Evolutionary conservation across 2,888 invertebrate species (phyloP).

Genomic region (Coecobrya sp.): DNA sequence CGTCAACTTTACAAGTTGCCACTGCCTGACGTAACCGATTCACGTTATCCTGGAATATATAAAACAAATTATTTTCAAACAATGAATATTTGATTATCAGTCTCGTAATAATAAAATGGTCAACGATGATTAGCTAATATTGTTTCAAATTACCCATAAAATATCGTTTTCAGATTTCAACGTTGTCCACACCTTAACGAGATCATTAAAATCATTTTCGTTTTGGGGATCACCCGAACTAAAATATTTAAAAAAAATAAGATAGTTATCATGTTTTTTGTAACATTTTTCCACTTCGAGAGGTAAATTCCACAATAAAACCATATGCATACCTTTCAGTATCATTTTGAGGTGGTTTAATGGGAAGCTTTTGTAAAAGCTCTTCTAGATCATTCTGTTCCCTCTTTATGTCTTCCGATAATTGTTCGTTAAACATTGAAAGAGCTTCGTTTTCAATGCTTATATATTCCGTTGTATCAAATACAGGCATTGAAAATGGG

Average conservation of each 20-base stretch:
- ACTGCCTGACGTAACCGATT: constrained; percentile 82
- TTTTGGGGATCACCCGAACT: constrained; percentile 58
- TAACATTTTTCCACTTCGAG: too few relatives aligned
- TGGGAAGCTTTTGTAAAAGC: constrained; percentile 75
- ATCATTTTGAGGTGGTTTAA: constrained; percentile 70
- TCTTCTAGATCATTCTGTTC: constrained; percentile 84
- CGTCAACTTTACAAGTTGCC: constrained; percentile 82
- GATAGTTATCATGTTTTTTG: neutral
- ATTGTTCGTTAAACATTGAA: constrained; percentile 82
- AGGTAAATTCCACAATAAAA: neutral
- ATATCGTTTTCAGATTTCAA: constrained; percentile 85
- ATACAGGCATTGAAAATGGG: constrained; percentile 83
- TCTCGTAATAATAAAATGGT: neutral
- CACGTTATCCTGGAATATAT: constrained; percentile 67
- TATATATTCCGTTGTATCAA: constrained; percentile 85
- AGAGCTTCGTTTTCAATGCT: constrained; percentile 85
- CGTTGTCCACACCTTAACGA: constrained; percentile 81
- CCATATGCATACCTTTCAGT: constrained; percentile 68
- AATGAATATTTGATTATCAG: neutral
- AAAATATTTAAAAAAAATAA: neutral
- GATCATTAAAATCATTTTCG: constrained; percentile 82
- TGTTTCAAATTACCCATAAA: constrained; percentile 82
- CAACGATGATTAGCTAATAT: neutral
- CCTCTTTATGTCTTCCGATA: constrained; percentile 83
- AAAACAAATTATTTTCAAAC: neutral